Evolutionary conservation across 2,797 vertebrate genomes (phyloP).

Genomic region (Malurus leucopterus): DNA sequence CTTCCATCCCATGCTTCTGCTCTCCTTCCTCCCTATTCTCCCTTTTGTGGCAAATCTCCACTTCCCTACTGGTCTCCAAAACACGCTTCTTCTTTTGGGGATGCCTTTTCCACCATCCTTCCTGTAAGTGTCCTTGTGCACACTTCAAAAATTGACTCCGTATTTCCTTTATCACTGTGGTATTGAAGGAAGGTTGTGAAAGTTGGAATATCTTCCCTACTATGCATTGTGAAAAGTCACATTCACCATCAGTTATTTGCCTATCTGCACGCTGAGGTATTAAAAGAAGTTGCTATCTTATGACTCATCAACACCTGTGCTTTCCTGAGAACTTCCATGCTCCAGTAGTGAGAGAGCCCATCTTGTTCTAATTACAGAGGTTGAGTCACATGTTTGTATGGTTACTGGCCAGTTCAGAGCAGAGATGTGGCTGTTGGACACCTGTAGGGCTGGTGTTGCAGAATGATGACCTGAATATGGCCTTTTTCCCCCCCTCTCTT

Average conservation of each 20-base stretch:
- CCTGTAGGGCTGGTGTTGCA: not conserved
- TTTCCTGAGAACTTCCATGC: constrained; percentile 28
- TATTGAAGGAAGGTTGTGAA: not conserved
- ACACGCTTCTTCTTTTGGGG: not conserved
- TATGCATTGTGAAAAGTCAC: not conserved
- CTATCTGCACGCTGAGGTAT: not conserved
- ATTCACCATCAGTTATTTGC: not conserved
- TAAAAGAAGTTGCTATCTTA: not conserved
- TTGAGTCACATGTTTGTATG: not conserved
- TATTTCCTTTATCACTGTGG: not conserved
- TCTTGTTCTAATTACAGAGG: not conserved
- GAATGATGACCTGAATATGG: not conserved
- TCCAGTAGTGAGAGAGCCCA: not conserved
- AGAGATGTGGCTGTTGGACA: not conserved
- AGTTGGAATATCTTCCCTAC: not conserved
- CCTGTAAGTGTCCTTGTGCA: not conserved
- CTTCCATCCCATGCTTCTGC: not conserved
- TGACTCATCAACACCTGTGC: constrained; percentile 17
- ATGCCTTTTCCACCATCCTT: not conserved
- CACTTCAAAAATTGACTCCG: not conserved
- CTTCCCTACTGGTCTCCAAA: not conserved
- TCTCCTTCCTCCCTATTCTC: not conserved
- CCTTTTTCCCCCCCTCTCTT: not conserved
- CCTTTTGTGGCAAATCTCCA: not conserved
- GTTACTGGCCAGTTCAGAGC: not conserved